phyloP scores from a whole-genome alignment of 2,888 invertebrate genomes.

The Lagria hirta region DNA sequence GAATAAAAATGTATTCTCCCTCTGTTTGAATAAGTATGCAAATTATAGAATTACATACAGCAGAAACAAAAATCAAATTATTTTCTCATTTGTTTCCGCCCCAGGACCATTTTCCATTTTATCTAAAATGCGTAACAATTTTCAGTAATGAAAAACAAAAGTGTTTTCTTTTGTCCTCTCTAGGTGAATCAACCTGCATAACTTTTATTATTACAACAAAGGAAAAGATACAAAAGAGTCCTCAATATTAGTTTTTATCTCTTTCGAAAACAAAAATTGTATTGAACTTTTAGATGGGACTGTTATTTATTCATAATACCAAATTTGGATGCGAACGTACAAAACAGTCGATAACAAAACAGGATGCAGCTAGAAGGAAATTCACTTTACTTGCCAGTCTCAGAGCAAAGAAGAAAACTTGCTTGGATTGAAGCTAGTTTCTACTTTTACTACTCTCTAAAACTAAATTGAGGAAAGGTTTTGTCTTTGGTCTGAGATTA shows the following conservation, averaged over 20 bases:
- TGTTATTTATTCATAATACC: constrained; percentile 36
- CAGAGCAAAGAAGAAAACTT: too few relatives aligned
- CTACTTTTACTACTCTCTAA: too few relatives aligned
- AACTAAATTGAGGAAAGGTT: too few relatives aligned
- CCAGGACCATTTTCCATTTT: constrained; percentile 31
- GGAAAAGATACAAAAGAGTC: constrained; percentile 13
- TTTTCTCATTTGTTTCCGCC: constrained; percentile 28
- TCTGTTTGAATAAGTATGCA: constrained; percentile 22
- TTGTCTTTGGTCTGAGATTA: too few relatives aligned
- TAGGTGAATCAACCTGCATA: constrained; percentile 12
- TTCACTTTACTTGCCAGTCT: too few relatives aligned
- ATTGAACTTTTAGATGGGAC: constrained; percentile 16
- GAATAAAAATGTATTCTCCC: too few relatives aligned
- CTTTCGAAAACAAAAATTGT: constrained; percentile 14
- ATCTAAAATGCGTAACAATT: constrained; percentile 26
- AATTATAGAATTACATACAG: constrained; percentile 23
- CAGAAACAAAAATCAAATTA: constrained; percentile 28
- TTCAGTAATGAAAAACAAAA: constrained; percentile 27
- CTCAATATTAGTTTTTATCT: constrained; percentile 17
- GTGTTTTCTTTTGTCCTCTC: constrained; percentile 16
- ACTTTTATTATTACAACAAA: constrained; percentile 11
- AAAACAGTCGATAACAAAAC: constrained; percentile 35
- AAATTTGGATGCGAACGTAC: constrained; percentile 34
- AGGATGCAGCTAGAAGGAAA: constrained; percentile 29
- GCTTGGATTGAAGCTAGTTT: too few relatives aligned